Conservation (phyloP, 2,113 vertebrate species). For the Haplochromis vanheusdeni region DNA sequence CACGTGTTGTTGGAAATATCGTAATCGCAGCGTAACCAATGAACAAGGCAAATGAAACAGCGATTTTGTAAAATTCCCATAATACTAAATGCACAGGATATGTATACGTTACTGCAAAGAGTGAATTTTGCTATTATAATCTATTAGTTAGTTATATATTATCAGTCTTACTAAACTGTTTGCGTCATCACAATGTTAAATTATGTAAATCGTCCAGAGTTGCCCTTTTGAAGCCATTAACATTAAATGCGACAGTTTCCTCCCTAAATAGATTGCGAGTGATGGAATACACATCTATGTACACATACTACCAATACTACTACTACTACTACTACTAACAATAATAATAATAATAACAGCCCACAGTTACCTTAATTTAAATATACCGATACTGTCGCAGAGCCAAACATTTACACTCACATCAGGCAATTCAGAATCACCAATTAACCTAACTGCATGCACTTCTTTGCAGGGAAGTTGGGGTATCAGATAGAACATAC, state of each 20-base stretch:
- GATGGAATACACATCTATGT: background rate
- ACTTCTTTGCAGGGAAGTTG: background rate
- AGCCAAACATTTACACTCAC: background rate
- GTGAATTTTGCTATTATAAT: background rate
- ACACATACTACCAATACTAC: background rate
- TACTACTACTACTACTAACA: background rate
- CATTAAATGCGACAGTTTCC: background rate
- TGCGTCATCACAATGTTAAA: background rate
- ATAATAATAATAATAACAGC: background rate
- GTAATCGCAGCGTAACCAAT: background rate
- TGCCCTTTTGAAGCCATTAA: background rate
- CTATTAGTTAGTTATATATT: background rate
- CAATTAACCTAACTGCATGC: background rate
- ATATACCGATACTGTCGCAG: background rate
- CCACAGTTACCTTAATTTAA: background rate
- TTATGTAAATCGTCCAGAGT: background rate
- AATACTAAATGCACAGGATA: background rate
- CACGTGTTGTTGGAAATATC: slow-evolving; percentile 8
- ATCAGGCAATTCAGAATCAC: background rate
- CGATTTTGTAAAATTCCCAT: background rate
- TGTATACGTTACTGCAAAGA: background rate
- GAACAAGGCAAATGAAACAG: background rate
- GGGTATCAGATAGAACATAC: background rate
- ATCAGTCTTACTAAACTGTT: background rate
- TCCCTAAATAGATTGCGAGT: background rate